Evolutionary conservation across 1,140 invertebrate genomes (phyloP).

Genomic region (Temnothorax curvispinosus): DNA sequence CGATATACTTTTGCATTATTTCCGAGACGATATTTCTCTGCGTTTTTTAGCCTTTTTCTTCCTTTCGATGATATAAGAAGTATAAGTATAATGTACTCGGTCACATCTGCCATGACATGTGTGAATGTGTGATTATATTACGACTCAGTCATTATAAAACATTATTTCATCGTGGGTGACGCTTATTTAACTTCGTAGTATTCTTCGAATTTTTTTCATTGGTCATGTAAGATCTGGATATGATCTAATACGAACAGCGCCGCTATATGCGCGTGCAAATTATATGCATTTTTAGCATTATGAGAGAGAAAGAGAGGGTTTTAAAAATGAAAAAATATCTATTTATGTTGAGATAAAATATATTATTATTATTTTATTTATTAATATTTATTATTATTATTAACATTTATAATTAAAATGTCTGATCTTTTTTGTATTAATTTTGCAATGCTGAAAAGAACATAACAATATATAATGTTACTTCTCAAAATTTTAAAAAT

Average conservation of each 20-base stretch:
- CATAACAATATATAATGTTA: not conserved
- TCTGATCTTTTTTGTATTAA: not conserved
- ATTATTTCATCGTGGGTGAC: constrained; percentile 5
- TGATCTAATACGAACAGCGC: constrained; percentile 20
- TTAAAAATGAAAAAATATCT: not conserved
- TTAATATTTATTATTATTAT: too few species aligned
- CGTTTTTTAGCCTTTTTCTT: not conserved
- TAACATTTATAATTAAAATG: not conserved
- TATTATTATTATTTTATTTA: not conserved
- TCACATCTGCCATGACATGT: not conserved
- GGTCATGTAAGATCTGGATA: not conserved
- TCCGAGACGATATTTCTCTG: not conserved
- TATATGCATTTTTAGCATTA: not conserved
- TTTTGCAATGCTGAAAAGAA: not conserved
- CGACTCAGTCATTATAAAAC: not conserved
- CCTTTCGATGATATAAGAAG: constrained; percentile 32
- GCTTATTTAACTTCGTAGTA: constrained; percentile 9
- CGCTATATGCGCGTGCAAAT: not conserved
- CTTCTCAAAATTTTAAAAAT: not conserved
- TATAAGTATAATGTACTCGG: not conserved
- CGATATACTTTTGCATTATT: not conserved
- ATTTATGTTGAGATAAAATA: not conserved
- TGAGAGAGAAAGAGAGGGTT: not conserved
- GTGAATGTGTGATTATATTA: not conserved
- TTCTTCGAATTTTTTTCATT: not conserved